Base-by-base conservation (phyloP, 2,797 vertebrate species). In the Discoglossus pictus region DNA sequence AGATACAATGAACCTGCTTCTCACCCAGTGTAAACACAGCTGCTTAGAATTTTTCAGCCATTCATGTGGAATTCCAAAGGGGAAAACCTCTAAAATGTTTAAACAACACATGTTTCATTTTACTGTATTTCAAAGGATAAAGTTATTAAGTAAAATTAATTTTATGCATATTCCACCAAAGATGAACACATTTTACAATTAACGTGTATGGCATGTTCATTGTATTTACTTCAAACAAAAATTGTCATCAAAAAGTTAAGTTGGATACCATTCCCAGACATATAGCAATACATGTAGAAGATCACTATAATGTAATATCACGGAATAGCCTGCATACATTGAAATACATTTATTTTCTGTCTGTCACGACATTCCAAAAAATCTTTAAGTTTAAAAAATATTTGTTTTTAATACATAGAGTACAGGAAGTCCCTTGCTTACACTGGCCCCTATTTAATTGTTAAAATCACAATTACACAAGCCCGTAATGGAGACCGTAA, bases 1-100 rank as follows among this genome's bases (percentile, higher is more conserved):
- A 56, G 65, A 42, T 24, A 68, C 25, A 7, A 38, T 44, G 54
- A 68, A 68, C 65, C 65, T 68, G 65, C 65, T 59, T 50, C 53
- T 50, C 36, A 59, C 44, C 20, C 59, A 50, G 13, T 18, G 17
- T 68, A 68, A 68, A 68, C 65, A 60, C 65, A 68, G 65, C 65
- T 68, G 65, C 17, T 35, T 23, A 15, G 35, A 67, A 58, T 40
- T 7, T 39, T 40, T 39, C 16, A 20, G 43, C 44, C 34, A 25
- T 39, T 40, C 23, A 42, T 34, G 43, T 48, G 23, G 44, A 68
- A 60, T 60, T 52, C 47, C 55, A 35, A 27, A 6, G 55, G 55
- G 65, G 35, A 67, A 18, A 48, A 50, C 55, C 60, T 68, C 46
- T 52, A 68, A 68, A 15, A 42, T 59, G 54, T 67, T 67, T 59